Evolutionary conservation across 2,797 vertebrate species (phyloP), one percentile per base, ranked within the genome.

Genomic region (Heliangelus exortis): DNA sequence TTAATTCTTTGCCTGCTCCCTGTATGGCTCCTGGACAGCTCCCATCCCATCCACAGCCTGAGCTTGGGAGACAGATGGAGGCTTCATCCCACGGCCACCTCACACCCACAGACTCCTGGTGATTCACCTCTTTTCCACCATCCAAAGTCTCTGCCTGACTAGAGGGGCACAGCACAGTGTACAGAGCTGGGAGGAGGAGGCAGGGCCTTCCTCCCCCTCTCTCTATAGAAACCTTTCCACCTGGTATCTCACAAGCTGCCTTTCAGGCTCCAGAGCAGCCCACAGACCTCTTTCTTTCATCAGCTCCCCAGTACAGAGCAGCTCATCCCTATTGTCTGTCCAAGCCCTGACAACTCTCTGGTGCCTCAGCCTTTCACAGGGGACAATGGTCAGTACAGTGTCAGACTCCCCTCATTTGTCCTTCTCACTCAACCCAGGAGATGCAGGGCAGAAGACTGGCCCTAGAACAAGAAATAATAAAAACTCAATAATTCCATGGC

Each of bases 61-160:
- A 3, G 22, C 83, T 39, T 62, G 34, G 57, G 61, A 94, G 68
- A 84, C 96, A 96, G 91, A 95, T 92, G 94, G 87, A 92, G 34
- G 36, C 34, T 90, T n/a, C 92, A 90, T 88, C 87, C 87, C 89
- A 96, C 92, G 87, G 78, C 69, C 87, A 78, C 59, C 81, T 73
- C 84, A 78, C 93, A 81, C 94, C 93, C 76, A 93, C 87, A 67
- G 80, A 39, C 51, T 88, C 59, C 59, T 84, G 48, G 31, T 96
- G 93, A 96, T 84, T 97, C 93, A 96, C 92, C 67, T 91, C 58
- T 58, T 65, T 76, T 72, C 69, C 77, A 88, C 28, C 62, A 91
- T 9, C 54, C 72, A 89, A 41, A 87, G 88, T 47, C 80, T 89
- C 79, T 90, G 41, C 55, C 87, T 17, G 55, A 10, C 34, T 29